These are phyloP conservation scores for Acanthoscelides obtectus DNA, from an alignment of 2,888 invertebrate species.

Conservation along the genomic window DNA sequence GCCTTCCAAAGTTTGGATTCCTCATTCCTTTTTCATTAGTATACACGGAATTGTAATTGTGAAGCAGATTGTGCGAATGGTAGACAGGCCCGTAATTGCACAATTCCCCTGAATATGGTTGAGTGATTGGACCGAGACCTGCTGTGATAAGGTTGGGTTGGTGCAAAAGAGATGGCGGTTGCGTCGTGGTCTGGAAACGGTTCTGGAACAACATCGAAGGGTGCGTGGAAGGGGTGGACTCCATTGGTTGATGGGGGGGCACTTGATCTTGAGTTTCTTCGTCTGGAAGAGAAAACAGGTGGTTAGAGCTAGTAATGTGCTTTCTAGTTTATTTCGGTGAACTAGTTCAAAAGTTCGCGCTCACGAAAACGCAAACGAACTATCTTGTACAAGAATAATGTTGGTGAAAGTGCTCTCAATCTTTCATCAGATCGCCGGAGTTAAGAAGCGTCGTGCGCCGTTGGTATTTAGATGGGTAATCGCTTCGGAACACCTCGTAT, in stretches of 20 bases:
- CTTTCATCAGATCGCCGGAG: too few species aligned
- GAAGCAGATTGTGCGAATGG: slow-evolving; percentile 50
- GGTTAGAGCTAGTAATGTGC: too few species aligned
- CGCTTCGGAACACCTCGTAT: too few species aligned
- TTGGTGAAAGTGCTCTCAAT: too few species aligned
- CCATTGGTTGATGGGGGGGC: slow-evolving; percentile 15
- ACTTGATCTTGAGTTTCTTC: slow-evolving; percentile 31
- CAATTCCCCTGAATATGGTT: slow-evolving; percentile 61
- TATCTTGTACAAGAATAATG: too few species aligned
- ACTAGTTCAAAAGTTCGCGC: too few species aligned
- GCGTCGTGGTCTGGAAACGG: slow-evolving; percentile 36
- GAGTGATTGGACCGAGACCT: slow-evolving; percentile 48
- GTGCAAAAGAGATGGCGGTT: slow-evolving; percentile 31
- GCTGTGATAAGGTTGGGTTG: slow-evolving; percentile 30
- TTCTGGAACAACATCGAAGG: slow-evolving; percentile 32
- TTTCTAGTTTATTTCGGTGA: too few species aligned
- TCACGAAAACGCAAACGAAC: too few species aligned
- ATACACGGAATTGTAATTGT: slow-evolving; percentile 45
- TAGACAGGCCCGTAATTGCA: slow-evolving; percentile 66
- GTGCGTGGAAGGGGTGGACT: slow-evolving; percentile 21
- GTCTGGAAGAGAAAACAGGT: slow-evolving; percentile 33
- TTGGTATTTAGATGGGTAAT: too few species aligned
- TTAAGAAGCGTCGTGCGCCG: too few species aligned
- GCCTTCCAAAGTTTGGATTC: slow-evolving; percentile 36
- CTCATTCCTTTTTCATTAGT: slow-evolving; percentile 40